A percentile compares a stretch with the other conserved stretches of the same genome.
phyloP scores from a whole-genome alignment of 2,888 invertebrate genomes.

The Quadroppia sp. region DNA sequence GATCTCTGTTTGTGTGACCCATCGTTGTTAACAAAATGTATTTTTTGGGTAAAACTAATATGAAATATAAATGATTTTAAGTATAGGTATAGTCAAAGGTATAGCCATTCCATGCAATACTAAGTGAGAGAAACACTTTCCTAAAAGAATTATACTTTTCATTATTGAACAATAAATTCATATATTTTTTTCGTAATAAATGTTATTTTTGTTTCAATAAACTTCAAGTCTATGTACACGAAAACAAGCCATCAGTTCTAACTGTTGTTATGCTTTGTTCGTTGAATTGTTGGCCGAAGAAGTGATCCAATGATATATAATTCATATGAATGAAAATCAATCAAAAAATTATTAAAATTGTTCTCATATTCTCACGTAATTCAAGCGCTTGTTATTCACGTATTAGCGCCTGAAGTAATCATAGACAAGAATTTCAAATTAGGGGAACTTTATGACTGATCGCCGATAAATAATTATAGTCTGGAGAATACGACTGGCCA shows the following conservation, averaged over 20 bases:
- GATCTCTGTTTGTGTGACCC: too few species aligned
- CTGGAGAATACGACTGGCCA: too few species aligned
- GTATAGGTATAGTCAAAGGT: background rate
- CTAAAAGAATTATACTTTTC: slow-evolving; percentile 6
- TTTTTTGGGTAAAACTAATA: background rate
- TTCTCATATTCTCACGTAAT: slow-evolving; percentile 25
- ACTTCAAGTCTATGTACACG: slow-evolving; percentile 7
- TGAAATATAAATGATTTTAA: background rate
- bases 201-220: slow-evolving; percentile 22
- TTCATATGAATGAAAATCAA: slow-evolving; percentile 20
- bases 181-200: slow-evolving; percentile 5
- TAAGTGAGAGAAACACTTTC: background rate
- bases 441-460: background rate
- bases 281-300: background rate
- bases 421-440: background rate
- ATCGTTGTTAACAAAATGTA: background rate
- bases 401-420: slow-evolving; percentile 5
- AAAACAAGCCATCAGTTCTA: slow-evolving; percentile 20
- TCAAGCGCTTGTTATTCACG: background rate
- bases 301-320: background rate
- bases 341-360: slow-evolving; percentile 16
- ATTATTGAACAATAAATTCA: slow-evolving; percentile 25
- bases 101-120: slow-evolving; percentile 1
- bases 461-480: background rate
- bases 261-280: background rate